Evolutionary conservation across 2,888 invertebrate species (phyloP).

Genomic region (Epiblema foenella): DNA sequence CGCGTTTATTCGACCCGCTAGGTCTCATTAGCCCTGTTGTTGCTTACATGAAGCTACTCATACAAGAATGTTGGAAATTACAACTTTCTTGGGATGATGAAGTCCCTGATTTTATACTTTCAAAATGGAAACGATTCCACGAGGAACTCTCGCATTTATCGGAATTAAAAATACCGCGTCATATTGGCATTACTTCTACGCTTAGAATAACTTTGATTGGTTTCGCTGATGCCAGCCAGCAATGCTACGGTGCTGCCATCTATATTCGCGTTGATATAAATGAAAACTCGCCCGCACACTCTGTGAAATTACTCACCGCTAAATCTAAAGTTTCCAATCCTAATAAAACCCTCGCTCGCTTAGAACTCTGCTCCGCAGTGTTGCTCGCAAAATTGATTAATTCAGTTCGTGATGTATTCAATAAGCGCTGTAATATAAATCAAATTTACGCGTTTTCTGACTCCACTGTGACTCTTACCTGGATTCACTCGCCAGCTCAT

Average conservation of each 20-base stretch:
- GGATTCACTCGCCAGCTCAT: constrained; percentile 11
- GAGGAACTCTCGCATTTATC: background rate
- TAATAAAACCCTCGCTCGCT: constrained; percentile 6
- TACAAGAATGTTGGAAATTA: constrained; percentile 1
- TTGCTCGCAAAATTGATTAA: constrained; percentile 8
- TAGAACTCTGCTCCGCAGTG: constrained; percentile 12
- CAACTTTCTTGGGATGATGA: background rate
- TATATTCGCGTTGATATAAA: background rate
- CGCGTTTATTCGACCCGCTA: too few species aligned
- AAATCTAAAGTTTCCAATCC: background rate
- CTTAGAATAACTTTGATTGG: background rate
- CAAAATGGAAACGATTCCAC: background rate
- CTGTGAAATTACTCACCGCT: constrained; percentile 3
- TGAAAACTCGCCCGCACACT: background rate
- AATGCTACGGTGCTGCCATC: background rate
- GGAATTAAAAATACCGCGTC: constrained; percentile 8
- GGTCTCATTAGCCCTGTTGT: too few species aligned
- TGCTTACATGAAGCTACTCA: background rate
- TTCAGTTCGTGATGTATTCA: constrained; percentile 1
- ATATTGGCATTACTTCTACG: background rate
- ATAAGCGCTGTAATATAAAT: constrained; percentile 11
- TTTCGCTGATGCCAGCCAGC: background rate
- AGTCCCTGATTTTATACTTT: background rate
- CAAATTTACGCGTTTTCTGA: constrained; percentile 17
- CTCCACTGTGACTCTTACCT: constrained; percentile 15